phyloP scores from a whole-genome alignment of 2,888 invertebrate species.

The Folsomia candida region DNA sequence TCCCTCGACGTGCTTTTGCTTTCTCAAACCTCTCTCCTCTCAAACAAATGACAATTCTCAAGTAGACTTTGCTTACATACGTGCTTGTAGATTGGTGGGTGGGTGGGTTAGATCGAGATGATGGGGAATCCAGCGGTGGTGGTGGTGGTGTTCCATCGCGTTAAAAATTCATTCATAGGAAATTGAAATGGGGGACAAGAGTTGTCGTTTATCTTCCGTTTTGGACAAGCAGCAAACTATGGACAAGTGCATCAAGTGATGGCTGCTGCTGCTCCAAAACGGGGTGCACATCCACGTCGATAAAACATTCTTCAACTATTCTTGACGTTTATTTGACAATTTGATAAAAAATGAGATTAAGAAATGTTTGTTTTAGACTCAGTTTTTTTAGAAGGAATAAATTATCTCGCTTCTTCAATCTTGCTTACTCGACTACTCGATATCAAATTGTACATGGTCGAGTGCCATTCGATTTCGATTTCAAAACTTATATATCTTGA shows the following conservation, averaged over 20 bases:
- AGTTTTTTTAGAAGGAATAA: background rate
- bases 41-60: background rate
- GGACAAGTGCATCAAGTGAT: background rate
- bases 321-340: background rate
- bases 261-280: background rate
- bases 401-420: background rate
- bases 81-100: too few relatives aligned
- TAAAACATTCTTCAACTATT: background rate
- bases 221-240: background rate
- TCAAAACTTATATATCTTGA: too few relatives aligned
- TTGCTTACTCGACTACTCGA: background rate
- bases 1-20: background rate
- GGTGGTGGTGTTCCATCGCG: background rate
- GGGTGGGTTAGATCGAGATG: too few relatives aligned
- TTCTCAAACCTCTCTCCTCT: too few relatives aligned
- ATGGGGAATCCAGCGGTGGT: too few relatives aligned
- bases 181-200: conserved; percentile 9
- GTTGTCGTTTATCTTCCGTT: background rate
- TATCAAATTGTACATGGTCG: background rate
- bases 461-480: background rate
- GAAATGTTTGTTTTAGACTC: background rate
- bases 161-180: conserved; percentile 14
- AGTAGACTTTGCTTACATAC: too few relatives aligned
- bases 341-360: too few relatives aligned
- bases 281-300: background rate